phyloP scores from a whole-genome alignment of 2,113 vertebrate species.

The Leucopternis melanops region DNA sequence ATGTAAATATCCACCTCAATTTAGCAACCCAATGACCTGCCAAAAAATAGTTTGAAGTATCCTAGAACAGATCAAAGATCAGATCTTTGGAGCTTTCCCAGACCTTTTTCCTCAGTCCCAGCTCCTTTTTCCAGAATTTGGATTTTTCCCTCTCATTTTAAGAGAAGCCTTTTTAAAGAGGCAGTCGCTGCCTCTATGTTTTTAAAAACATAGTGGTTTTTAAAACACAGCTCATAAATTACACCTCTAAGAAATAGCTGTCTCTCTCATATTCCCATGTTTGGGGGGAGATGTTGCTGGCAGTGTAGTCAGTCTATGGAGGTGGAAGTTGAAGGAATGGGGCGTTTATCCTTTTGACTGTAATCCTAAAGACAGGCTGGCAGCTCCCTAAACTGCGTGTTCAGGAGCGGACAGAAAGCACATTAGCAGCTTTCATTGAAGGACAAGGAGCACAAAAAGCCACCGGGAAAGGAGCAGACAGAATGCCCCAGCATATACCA shows the following conservation, averaged over 20 bases:
- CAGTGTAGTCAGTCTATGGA: not conserved
- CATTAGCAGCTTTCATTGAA: not conserved
- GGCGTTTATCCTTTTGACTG: not conserved
- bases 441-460: not conserved
- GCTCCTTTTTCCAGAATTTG: not conserved
- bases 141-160: not conserved
- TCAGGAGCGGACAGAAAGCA: not conserved
- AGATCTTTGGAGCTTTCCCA: not conserved
- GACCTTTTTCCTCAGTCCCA: not conserved
- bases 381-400: not conserved
- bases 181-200: rapidly evolving
- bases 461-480: not conserved
- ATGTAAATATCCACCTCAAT: too few relatives aligned
- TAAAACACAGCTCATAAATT: not conserved
- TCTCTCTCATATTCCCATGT: not conserved
- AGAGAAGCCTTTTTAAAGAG: not conserved
- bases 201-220: not conserved
- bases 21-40: too few relatives aligned
- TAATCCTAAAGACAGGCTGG: not conserved
- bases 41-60: not conserved
- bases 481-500: not conserved
- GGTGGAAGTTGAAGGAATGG: not conserved
- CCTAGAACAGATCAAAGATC: not conserved
- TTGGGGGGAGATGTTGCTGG: not conserved
- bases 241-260: not conserved